A percentile compares a stretch with the other conserved stretches of the same genome.
Evolutionary conservation across 2,797 vertebrate species (phyloP).

Genomic region (Masticophis lateralis): DNA sequence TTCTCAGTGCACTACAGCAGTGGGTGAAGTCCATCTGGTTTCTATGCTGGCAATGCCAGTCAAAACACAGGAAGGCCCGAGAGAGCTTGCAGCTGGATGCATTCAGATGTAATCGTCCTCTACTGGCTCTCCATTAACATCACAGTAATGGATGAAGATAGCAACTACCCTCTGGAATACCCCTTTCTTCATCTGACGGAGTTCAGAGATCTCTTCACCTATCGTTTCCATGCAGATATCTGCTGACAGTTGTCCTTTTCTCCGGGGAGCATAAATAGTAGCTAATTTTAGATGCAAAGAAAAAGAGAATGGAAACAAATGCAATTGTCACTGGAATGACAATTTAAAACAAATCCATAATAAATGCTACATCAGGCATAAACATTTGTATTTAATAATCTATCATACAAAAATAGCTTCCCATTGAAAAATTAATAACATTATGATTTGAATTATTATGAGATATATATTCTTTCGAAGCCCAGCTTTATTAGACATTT

Average conservation of each 20-base stretch:
- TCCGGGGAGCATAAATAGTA: constrained; percentile 93
- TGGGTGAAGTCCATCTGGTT: constrained; percentile 29
- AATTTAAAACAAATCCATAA: not conserved
- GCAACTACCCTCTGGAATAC: constrained; percentile 95
- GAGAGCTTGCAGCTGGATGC: not conserved
- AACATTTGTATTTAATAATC: not conserved
- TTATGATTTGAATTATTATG: not conserved
- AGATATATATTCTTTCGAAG: not conserved
- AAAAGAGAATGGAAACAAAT: constrained; percentile 16
- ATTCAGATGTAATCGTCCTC: constrained; percentile 93
- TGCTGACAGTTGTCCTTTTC: constrained; percentile 96
- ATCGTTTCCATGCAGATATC: constrained; percentile 99
- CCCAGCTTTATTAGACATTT: not conserved
- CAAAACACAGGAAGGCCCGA: constrained; percentile 18
- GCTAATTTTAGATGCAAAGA: constrained; percentile 68
- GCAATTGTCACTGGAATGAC: not conserved
- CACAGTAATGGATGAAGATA: constrained; percentile 97
- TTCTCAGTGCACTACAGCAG: constrained; percentile 42
- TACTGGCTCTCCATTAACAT: constrained; percentile 92
- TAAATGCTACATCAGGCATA: not conserved
- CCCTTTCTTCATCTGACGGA: constrained; percentile 85
- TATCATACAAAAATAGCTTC: not conserved
- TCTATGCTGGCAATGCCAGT: constrained; percentile 40
- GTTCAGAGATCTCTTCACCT: constrained; percentile 95
- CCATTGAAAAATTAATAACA: not conserved